Conservation (phyloP, 2,888 invertebrate species). For the Drosophila atripex region DNA sequence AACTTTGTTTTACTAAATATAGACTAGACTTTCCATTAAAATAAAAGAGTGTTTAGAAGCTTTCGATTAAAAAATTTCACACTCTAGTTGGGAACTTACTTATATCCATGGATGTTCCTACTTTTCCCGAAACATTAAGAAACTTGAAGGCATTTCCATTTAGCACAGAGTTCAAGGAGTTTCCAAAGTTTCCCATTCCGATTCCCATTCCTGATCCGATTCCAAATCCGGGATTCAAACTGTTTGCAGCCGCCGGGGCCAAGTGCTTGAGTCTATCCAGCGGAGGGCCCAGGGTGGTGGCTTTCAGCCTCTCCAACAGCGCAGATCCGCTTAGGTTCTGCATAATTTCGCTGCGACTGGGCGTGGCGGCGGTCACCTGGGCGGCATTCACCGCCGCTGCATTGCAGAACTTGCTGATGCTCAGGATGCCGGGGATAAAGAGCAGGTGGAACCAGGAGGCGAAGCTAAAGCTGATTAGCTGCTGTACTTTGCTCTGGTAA, state of each 20-base stretch:
- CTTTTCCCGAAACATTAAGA: slow-evolving; percentile 82
- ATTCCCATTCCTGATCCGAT: slow-evolving; percentile 39
- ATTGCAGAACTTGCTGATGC: slow-evolving; percentile 82
- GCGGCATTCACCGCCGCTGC: slow-evolving; percentile 78
- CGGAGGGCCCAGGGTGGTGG: slow-evolving; percentile 69
- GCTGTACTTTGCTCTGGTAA: slow-evolving; percentile 82
- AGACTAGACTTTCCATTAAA: not conserved
- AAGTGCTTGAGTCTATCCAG: slow-evolving; percentile 62
- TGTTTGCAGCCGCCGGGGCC: slow-evolving; percentile 72
- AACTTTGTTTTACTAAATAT: too few species aligned
- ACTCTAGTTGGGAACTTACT: slow-evolving; percentile 69
- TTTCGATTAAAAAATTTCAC: not conserved
- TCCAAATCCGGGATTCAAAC: slow-evolving; percentile 47
- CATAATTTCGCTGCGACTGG: slow-evolving; percentile 69
- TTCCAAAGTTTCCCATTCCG: slow-evolving; percentile 44
- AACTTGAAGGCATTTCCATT: slow-evolving; percentile 70
- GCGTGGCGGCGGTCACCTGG: slow-evolving; percentile 65
- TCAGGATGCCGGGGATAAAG: slow-evolving; percentile 80
- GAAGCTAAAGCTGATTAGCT: slow-evolving; percentile 83
- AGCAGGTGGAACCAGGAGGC: slow-evolving; percentile 81
- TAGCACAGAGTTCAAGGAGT: slow-evolving; percentile 48
- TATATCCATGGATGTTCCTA: slow-evolving; percentile 80
- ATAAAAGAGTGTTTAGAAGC: not conserved
- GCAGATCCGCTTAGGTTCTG: slow-evolving; percentile 76
- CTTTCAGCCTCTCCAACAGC: slow-evolving; percentile 76